Evolutionary conservation across 2,797 vertebrate species (phyloP), one percentile per base, ranked within the genome.

Genomic region (Sebastolobus altivelis): DNA sequence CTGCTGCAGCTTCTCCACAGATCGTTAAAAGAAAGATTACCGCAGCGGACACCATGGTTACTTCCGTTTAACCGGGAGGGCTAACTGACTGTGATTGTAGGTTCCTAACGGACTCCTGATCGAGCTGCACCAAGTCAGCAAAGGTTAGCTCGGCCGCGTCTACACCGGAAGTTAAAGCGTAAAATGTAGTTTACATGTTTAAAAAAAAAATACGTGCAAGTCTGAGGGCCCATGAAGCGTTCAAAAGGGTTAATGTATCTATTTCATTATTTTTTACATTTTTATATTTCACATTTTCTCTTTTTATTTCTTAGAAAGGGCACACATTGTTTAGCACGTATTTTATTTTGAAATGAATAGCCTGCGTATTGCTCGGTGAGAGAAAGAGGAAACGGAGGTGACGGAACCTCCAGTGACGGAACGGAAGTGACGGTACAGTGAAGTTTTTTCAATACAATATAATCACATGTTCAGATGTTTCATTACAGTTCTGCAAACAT

Each of bases 1-100:
- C 85, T 3, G 85, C 72, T 3, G 60, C 55, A 16, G 55, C 81
- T 22, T 46, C 43, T 38, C 59, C 79, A 25, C 72, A 87, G 11
- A 91, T 25, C 2, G 58, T 60, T 7, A 92, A 14, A 1, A 94
- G 29, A 1, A 74, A 3, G 2, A 93, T 22, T 6, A 49, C 3
- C 2, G 22, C 3, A 0, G 31, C 20, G 13, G 78, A 33, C 52
- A 43, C 4, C 92, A 93, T 93, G 46, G 55, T 87, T 65, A 14
- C 46, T 58, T 52, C n/a, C 5, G 31, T 2, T 3, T 3, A 0
- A 1, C n/a, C 1, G 12, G 12, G 6, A 59, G 14, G 16, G 66
- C 8, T 4, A 9, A 4, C 3, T 0, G 25, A 22, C 1, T 3
- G 10, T 14, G 1, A 46, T 46, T 46, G 14, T 49, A 6, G 46